Base-by-base conservation (phyloP, 2,113 vertebrate genomes). In the Megalops atlanticus region DNA sequence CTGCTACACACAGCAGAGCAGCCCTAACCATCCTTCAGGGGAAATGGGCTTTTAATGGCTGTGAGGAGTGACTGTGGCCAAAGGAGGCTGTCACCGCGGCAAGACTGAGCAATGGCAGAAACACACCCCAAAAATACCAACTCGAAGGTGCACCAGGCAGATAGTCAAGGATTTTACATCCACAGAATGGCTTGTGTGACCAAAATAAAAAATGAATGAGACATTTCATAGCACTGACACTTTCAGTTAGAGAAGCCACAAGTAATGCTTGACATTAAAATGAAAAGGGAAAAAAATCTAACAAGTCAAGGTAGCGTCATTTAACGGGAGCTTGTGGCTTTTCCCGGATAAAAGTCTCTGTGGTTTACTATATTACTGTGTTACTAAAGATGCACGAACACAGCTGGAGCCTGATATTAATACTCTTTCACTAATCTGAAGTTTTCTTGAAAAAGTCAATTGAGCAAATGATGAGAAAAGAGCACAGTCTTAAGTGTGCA, bases 11-110 rank as follows among this genome's bases (percentile, higher is more conserved):
- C 35, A 31, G 75, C 27, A 45, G 64, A 31, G 36, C 8, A 69
- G 40, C 14, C 38, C 75, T 38, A 15, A 49, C 33, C 64, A 81
- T 79, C 74, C 80, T 40, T 79, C 52, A 33, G 72, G 79, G 71
- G 49, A 84, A 79, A 81, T 84, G n/a, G 76, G 27, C 80, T 84
- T 81, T 81, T 84, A 73, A 79, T 79, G 73, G 80, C 54, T 79
- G 52, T 74, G 69, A 81, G 69, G 74, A 47, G 52, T 47, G 69
- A 75, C 41, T 52, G 2, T 43, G 83, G 69, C 69, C 39, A 70
- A 78, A 43, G 49, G 16, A 74, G 72, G 45, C 74, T 39, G 49
- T 49, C 31, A 27, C n/a, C 38, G 68, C 18, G 14, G 47, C 24
- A 35, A 70, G 27, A 15, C 33, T n/a, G 39, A 40, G 2, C 0